Base-by-base conservation (phyloP, 1,140 invertebrate genomes). In the Dinoponera quadriceps region DNA sequence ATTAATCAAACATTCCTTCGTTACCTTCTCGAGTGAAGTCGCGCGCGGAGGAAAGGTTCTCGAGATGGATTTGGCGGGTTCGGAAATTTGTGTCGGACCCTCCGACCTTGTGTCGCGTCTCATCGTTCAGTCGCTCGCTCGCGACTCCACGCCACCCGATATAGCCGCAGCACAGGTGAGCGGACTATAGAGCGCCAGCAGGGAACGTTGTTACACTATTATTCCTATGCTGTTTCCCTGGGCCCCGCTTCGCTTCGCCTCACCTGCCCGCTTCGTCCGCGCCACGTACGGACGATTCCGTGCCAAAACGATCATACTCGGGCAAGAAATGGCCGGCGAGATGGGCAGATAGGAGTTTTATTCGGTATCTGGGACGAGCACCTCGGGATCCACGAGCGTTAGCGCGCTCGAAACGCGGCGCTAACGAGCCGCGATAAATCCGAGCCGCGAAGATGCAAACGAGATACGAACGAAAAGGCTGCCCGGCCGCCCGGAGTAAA, bases 121-220 rank as follows among this genome's bases (percentile, higher is more conserved):
- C 14, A n/a, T 68, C 68, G 55, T 69, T 68, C 22, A 3, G 38
- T 49, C 22, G 57, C 14, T 57, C 2, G 27, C 68, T 48, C 38
- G 7, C 48, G 71, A 60, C 82, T 86, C 80, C 55, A 51, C 22
- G 85, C 78, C 92, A 92, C 92, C 91, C 85, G 83, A 83, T 92
- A 91, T 89, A 90, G 59, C 54, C 33, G 38, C 59, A 85, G 84
- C 69, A 78, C 91, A 92, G 90, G 90, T 91, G 87, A 90, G 90
- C 83, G 89, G 85, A 92, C 87, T 92, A 90, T 91, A 90, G 81
- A 90, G 83, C 86, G 90, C 89, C 75, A 91, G 91, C 91, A 91
- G 88, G 90, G 91, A 87, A 91, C 90, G 89, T 90, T 90, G 90
- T 90, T 92, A 90, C 83, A 91, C 88, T 91, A 91, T 91, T 92